Base-by-base conservation (phyloP, 2,113 vertebrate genomes). In the Tragelaphus scriptus region DNA sequence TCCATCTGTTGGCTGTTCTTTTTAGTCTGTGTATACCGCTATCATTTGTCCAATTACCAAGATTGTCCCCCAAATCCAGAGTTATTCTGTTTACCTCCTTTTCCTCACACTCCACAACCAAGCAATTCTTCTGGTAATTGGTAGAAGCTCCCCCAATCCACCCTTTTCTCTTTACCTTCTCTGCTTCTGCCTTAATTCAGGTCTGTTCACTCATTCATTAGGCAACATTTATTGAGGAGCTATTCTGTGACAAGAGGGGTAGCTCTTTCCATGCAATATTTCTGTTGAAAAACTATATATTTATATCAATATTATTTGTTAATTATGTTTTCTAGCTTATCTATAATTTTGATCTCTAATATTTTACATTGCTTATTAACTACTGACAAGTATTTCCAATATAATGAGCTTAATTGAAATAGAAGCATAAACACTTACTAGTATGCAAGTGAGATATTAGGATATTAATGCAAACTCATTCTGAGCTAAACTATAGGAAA, bases 311-410 rank as follows among this genome's bases (percentile, higher is more conserved):
- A 55, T 23, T 82, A 56, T 88, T 93, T 85, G 14, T 77, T 91
- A 87, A 56, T 58, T 30, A 53, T n/a, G 5, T 85, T 71, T 79
- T 85, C 44, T 32, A 95, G 28, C 71, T 92, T 75, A 85, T 25
- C 30, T 88, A n/a, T 95, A 92, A 97, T 94, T 95, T 96, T 94
- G n/a, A 75, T 90, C 40, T 88, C 59, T 94, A 65, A 85, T 21
- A 91, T 91, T 88, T 82, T 94, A 75, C 56, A 5, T 55, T 44
- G 32, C 32, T 44, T 92, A 55, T 90, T 80, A 95, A 88, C 68
- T 92, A 7, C 71, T 96, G 85, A 92, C 81, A 90, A 82, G 58
- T 51, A 59, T 97, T 88, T 91, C 28, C 21, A 96, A 87, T 61
- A 79, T 96, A 90, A 95, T 61, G 11, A 94, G 58, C 32, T 81